Evolutionary conservation across 2,797 vertebrate genomes (phyloP).

Genomic region (Crocodylus rhombifer): DNA sequence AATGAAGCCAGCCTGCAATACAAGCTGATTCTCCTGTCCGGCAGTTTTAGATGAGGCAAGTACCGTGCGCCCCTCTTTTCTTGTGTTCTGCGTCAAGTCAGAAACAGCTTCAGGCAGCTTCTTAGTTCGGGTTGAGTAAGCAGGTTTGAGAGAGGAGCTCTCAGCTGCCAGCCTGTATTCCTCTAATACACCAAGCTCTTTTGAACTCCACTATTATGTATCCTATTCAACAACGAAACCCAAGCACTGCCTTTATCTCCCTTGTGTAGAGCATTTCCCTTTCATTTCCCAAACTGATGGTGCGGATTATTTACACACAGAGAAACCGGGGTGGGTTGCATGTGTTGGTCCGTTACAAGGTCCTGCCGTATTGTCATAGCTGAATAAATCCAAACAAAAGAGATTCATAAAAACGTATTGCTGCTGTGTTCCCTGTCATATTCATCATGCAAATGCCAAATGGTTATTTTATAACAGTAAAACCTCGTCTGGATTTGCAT

Average conservation of each 20-base stretch:
- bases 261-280: background rate
- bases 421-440: conserved; percentile 16
- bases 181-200: background rate
- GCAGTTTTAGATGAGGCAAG: background rate
- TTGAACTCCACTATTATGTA: background rate
- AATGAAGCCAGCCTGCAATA: background rate
- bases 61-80: background rate
- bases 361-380: conserved; percentile 24
- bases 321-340: background rate
- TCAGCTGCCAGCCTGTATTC: background rate
- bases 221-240: background rate
- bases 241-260: background rate
- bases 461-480: background rate
- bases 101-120: background rate
- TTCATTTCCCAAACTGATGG: conserved; percentile 18
- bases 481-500: background rate
- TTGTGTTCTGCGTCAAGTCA: background rate
- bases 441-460: background rate
- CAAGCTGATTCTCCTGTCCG: background rate
- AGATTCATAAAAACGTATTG: conserved; percentile 13
- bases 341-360: background rate
- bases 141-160: background rate
- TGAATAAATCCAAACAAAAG: conserved; percentile 48
- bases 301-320: conserved; percentile 19
- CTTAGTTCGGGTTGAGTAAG: background rate